These are phyloP conservation scores for Hypena proboscidalis DNA, from an alignment of 2,888 invertebrate species.

Conservation along the genomic window DNA sequence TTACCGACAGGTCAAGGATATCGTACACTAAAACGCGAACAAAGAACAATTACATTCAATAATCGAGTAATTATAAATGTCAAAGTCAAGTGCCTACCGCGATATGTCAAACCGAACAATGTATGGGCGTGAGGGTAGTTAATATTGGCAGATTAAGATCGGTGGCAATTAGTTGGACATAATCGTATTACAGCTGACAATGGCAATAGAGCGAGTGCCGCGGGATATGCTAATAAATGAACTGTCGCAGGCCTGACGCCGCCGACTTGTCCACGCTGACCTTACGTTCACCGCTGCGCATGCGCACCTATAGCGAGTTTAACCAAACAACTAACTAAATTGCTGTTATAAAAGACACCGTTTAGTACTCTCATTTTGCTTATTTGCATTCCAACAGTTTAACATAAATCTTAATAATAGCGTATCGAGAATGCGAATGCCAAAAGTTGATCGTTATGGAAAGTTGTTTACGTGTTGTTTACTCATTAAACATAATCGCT, in stretches of 20 bases:
- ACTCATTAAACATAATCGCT: too few relatives aligned
- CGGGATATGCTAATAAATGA: slow-evolving; percentile 60
- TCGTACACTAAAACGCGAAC: slow-evolving; percentile 52
- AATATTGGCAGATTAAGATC: slow-evolving; percentile 53
- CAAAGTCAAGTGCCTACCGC: slow-evolving; percentile 55
- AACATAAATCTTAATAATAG: slow-evolving; percentile 11
- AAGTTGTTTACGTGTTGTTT: too few relatives aligned
- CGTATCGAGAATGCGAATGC: slow-evolving; percentile 6
- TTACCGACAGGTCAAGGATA: slow-evolving; percentile 63
- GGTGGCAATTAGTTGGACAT: slow-evolving; percentile 59
- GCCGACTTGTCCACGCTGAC: slow-evolving; percentile 45
- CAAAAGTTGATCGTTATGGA: not conserved
- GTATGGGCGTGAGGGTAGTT: slow-evolving; percentile 46
- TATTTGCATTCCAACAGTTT: slow-evolving; percentile 20
- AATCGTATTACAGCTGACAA: slow-evolving; percentile 61
- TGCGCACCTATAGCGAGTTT: slow-evolving; percentile 32
- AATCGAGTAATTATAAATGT: slow-evolving; percentile 59
- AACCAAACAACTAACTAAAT: slow-evolving; percentile 37
- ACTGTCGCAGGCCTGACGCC: slow-evolving; percentile 48
- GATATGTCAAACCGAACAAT: slow-evolving; percentile 51
- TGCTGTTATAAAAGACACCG: slow-evolving; percentile 28
- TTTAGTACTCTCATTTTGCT: slow-evolving; percentile 26
- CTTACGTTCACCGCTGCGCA: slow-evolving; percentile 66
- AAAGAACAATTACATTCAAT: slow-evolving; percentile 61
- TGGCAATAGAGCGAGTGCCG: slow-evolving; percentile 47